Evolutionary conservation across 1,140 invertebrate genomes (phyloP), one percentile per base, ranked within the genome.

Genomic region (Drepana arcuata): DNA sequence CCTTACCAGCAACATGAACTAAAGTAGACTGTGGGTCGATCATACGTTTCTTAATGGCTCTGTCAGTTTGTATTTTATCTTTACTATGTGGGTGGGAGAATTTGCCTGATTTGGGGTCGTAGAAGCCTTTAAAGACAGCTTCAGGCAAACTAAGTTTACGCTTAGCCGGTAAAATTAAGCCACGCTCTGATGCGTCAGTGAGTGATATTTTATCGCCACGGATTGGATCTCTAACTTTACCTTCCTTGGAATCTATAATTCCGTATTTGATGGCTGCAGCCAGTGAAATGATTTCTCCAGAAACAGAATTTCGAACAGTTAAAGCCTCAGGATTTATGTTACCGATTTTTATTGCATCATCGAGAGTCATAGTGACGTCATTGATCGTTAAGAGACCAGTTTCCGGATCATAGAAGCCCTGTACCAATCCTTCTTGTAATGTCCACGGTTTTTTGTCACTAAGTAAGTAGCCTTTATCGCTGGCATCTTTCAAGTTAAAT

Each of bases 81-180:
- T 88, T 89, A 11, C 88, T 89, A 54, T 90, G 87, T 5, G 88
- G 86, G 67, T 88, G 88, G 5, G 88, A 87, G 55, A 93, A 90
- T 45, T 89, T 88, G 12, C 92, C 92, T 7, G 89, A 90, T 35
- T 88, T 86, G 1, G 90, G 88, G 72, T 91, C 88, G 51, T 94
- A 93, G 34, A 92, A 89, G n/a, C 94, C 93, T 81, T 93, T 92
- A 54, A 92, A 92, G 5, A 96, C 88, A 1, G 93, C 93, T 73
- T 96, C 93, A 1, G 93, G 91, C 9, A 97, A 82, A 23, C 93
- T 93, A 48, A 94, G 89, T 69, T 92, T 92, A 15, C 89, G 88
- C 74, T 94, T 93, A 21, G 91, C 90, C 2, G 92, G 91, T 4
- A 95, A 84, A 38, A 95, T 87, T n/a, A 95, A 66, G 21, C 94